Conservation (phyloP, 2,797 vertebrate species). For the Ctenochaetus hawaiiensis region DNA sequence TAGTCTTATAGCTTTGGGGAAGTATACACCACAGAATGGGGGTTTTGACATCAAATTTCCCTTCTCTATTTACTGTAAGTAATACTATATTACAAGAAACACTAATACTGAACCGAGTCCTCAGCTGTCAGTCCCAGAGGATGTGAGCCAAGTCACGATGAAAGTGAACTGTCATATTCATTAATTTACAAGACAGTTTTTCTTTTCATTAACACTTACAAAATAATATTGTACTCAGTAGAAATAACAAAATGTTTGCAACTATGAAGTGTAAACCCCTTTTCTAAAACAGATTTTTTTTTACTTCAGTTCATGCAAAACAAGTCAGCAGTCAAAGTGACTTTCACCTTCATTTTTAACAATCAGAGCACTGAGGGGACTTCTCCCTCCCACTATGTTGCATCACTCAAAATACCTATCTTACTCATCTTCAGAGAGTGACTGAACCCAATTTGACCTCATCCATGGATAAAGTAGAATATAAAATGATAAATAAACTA, state of each 20-base stretch:
- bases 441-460: background rate
- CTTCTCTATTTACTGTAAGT: slow-evolving; percentile 42
- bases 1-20: slow-evolving; percentile 23
- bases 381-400: background rate
- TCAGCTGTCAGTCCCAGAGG: background rate
- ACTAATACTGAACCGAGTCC: background rate
- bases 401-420: background rate
- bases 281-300: background rate
- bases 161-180: background rate
- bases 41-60: slow-evolving; percentile 44
- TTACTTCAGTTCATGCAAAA: background rate
- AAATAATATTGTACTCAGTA: background rate
- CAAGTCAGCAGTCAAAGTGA: background rate
- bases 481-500: background rate
- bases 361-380: background rate
- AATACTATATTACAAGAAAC: slow-evolving; percentile 31
- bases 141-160: background rate
- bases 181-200: background rate
- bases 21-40: slow-evolving; percentile 18
- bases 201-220: background rate
- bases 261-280: background rate
- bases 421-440: background rate
- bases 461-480: background rate
- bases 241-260: background rate
- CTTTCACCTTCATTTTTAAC: no score